Conservation (phyloP, 1,140 invertebrate species). For the Trichomalopsis sarcophagae region DNA sequence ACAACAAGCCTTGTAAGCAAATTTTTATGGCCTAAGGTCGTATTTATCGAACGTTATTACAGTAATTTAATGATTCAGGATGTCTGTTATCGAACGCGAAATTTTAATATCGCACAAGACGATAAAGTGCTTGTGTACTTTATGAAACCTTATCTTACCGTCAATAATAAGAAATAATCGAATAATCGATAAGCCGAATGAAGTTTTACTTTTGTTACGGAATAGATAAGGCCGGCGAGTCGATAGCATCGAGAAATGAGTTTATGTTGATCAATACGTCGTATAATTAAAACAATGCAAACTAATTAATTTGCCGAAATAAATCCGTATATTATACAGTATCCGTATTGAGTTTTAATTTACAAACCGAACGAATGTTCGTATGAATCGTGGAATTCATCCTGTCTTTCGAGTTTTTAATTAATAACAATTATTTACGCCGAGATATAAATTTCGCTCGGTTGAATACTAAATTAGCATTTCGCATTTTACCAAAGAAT, state of each 20-base stretch:
- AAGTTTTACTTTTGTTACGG: background rate
- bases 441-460: background rate
- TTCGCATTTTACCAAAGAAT: constrained; percentile 7
- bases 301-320: background rate
- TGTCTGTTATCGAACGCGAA: constrained; percentile 8
- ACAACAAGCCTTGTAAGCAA: constrained; percentile 22
- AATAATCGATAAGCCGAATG: background rate
- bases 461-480: constrained; percentile 18
- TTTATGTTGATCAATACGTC: background rate
- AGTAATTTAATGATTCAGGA: constrained; percentile 34
- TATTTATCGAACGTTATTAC: constrained; percentile 31
- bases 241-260: background rate
- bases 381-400: constrained; percentile 23
- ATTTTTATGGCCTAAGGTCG: constrained; percentile 40
- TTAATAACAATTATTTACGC: constrained; percentile 4
- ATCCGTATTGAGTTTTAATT: constrained; percentile 1
- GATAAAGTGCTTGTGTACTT: background rate
- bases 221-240: background rate
- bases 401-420: background rate
- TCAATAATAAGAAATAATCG: background rate
- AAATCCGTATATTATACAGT: background rate
- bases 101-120: constrained; percentile 15
- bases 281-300: constrained; percentile 12
- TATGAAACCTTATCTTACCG: constrained; percentile 5
- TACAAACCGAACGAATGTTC: background rate